phyloP scores from a whole-genome alignment of 2,888 invertebrate genomes.

The Erpobdella octoculata region DNA sequence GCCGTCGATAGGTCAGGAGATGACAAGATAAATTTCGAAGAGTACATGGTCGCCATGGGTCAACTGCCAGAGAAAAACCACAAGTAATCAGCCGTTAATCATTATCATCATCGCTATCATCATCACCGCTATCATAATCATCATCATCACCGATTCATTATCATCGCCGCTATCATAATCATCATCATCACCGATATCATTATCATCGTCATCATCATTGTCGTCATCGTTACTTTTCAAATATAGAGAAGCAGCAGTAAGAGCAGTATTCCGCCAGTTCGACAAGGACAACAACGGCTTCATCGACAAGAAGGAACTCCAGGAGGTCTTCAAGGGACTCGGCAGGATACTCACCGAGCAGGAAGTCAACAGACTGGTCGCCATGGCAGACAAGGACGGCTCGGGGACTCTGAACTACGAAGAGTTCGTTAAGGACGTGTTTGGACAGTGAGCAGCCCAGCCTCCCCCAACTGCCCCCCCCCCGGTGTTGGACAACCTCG shows the following conservation, averaged over 20 bases:
- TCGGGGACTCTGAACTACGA: slow-evolving; percentile 35
- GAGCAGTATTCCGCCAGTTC: slow-evolving; percentile 30
- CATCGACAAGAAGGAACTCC: slow-evolving; percentile 31
- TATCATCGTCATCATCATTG: background rate
- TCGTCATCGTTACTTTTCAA: no score
- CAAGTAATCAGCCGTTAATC: slow-evolving; percentile 20
- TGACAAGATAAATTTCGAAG: slow-evolving; percentile 32
- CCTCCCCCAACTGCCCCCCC: background rate
- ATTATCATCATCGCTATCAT: slow-evolving; percentile 6
- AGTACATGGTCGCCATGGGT: slow-evolving; percentile 34
- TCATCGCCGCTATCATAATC: background rate
- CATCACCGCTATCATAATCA: background rate
- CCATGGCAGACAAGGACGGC: slow-evolving; percentile 31
- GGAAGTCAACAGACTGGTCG: slow-evolving; percentile 29
- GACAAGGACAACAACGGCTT: slow-evolving; percentile 34
- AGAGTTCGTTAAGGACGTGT: slow-evolving; percentile 35
- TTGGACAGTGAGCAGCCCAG: background rate
- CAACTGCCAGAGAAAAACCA: slow-evolving; percentile 28
- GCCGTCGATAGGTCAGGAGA: slow-evolving; percentile 32
- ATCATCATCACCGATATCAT: background rate
- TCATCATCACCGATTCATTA: background rate
- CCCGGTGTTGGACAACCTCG: background rate
- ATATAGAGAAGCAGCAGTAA: slow-evolving; percentile 33
- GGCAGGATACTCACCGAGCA: slow-evolving; percentile 26
- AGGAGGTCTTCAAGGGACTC: slow-evolving; percentile 27